Percentiles rank a stretch among this genome's conserved stretches.
Evolutionary conservation across 2,113 vertebrate species (phyloP).

Genomic region (Scophthalmus maximus): DNA sequence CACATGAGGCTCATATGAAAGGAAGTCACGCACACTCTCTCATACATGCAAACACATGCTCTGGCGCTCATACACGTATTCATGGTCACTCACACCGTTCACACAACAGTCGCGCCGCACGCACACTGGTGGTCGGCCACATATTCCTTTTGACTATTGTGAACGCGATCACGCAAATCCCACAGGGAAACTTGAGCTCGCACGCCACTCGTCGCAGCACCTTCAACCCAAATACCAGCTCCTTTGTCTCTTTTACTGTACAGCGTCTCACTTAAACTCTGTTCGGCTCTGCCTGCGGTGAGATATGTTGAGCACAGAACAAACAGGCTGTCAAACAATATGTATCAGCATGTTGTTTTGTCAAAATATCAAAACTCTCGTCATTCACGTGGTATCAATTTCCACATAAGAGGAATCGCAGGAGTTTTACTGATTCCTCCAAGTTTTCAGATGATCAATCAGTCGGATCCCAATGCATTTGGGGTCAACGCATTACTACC

Average conservation of each 20-base stretch:
- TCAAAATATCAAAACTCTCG: not conserved
- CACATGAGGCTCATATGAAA: constrained; percentile 65
- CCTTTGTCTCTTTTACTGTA: constrained; percentile 35
- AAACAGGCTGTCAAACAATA: constrained; percentile 29
- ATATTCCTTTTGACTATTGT: constrained; percentile 46
- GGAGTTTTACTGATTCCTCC: not conserved
- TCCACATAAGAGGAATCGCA: not conserved
- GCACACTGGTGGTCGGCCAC: constrained; percentile 34
- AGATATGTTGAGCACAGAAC: not conserved
- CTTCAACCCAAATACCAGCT: constrained; percentile 16
- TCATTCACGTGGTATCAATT: not conserved
- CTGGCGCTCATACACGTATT: constrained; percentile 38
- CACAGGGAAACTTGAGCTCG: constrained; percentile 32
- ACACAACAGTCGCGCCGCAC: constrained; percentile 40
- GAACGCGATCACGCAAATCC: constrained; percentile 6
- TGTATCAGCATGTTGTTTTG: not conserved
- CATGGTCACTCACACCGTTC: constrained; percentile 51
- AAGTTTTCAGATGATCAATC: not conserved
- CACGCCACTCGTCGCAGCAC: constrained; percentile 17
- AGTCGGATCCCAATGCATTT: not conserved
- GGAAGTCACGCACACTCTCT: constrained; percentile 60
- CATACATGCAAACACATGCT: constrained; percentile 68
- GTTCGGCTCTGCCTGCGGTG: constrained; percentile 4
- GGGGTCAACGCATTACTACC: constrained; percentile 10
- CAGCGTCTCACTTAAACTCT: constrained; percentile 1